These are phyloP conservation scores for Perca schrenkii DNA, from an alignment of 2,113 vertebrate genomes.

Conservation along the genomic window DNA sequence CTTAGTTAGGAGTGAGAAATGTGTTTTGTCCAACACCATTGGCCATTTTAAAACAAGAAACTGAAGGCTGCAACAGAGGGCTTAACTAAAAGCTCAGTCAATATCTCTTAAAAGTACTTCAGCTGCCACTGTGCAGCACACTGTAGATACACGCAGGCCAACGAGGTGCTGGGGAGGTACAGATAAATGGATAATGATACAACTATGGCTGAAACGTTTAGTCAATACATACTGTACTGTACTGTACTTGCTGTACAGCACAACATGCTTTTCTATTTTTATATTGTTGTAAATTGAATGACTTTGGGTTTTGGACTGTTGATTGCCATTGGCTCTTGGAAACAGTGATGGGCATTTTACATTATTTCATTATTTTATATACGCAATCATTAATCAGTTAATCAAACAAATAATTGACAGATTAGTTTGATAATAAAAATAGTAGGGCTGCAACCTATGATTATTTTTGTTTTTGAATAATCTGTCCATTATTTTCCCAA, in stretches of 20 bases:
- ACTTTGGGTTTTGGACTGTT: neutral
- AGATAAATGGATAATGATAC: neutral
- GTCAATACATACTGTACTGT: neutral
- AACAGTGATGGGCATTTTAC: neutral
- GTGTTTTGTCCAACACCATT: constrained; percentile 52
- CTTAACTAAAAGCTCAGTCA: constrained; percentile 63
- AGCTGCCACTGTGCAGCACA: constrained; percentile 32
- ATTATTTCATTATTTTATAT: neutral
- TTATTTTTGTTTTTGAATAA: too few species aligned
- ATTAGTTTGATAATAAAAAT: too few species aligned
- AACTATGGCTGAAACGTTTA: neutral
- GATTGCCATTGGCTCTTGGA: neutral
- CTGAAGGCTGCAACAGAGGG: constrained; percentile 65
- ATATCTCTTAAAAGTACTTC: constrained; percentile 66
- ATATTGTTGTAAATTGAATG: neutral
- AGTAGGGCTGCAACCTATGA: too few species aligned
- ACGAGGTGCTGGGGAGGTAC: neutral
- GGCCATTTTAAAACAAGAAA: constrained; percentile 71
- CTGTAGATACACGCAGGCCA: constrained; percentile 14
- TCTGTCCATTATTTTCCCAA: too few species aligned
- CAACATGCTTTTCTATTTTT: constrained; percentile 1
- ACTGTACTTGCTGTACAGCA: too few species aligned
- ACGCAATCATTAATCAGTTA: neutral
- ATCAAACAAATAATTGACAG: neutral
- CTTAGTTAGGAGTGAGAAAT: constrained; percentile 67